phyloP scores from a whole-genome alignment of 2,888 invertebrate species.

The Orchesellides sinensis region DNA sequence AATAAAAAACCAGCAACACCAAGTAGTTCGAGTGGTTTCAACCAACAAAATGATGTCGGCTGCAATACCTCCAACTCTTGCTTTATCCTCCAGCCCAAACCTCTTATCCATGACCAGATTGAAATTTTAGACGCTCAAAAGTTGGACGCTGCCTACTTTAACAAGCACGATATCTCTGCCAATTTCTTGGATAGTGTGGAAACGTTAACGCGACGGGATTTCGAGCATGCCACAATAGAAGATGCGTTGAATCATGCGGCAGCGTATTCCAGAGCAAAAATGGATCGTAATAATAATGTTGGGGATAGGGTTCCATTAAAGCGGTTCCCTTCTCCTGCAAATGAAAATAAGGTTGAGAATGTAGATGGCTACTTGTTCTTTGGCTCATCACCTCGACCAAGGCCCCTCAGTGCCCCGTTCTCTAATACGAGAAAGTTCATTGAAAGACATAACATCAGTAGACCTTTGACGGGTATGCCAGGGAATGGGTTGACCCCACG shows the following conservation, averaged over 20 bases:
- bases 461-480: not conserved
- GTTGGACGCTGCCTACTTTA: not conserved
- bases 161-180: conserved; percentile 20
- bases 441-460: too few relatives aligned
- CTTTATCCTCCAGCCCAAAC: not conserved
- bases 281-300: too few relatives aligned
- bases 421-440: not conserved
- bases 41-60: not conserved
- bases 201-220: conserved; percentile 14
- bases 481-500: not conserved
- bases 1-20: too few relatives aligned
- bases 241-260: not conserved
- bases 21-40: too few relatives aligned
- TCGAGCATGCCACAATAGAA: conserved; percentile 29
- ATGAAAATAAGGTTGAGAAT: not conserved
- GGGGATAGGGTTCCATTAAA: too few relatives aligned
- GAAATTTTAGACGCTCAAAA: not conserved
- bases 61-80: not conserved
- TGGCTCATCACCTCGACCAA: not conserved
- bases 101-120: not conserved
- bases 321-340: too few relatives aligned
- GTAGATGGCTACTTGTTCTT: not conserved
- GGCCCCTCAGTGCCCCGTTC: conserved; percentile 36
- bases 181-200: conserved; percentile 32
- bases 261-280: too few relatives aligned